phyloP scores from a whole-genome alignment of 2,797 vertebrate genomes.

The Macrochelys suwanniensis region DNA sequence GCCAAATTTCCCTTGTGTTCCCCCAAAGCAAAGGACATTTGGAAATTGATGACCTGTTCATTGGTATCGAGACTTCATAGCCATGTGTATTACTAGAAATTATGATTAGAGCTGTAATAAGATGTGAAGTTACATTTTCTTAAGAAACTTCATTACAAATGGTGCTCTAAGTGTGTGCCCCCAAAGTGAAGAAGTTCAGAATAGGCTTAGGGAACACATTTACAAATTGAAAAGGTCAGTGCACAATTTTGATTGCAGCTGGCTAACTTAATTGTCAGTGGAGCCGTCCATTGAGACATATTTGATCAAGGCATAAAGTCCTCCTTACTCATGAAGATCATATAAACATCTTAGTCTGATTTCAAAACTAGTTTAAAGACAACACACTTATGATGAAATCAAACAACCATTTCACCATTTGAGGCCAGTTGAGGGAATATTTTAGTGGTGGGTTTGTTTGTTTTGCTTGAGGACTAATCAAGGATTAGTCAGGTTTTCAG shows the following conservation, averaged over 20 bases:
- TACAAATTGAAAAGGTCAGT: not conserved
- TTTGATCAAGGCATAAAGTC: not conserved
- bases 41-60: not conserved
- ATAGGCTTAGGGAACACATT: not conserved
- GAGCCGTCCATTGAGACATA: not conserved
- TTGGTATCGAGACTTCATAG: not conserved
- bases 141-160: not conserved
- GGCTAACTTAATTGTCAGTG: not conserved
- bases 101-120: not conserved
- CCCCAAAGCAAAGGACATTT: not conserved
- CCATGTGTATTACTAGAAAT: not conserved
- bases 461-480: not conserved
- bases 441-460: not conserved
- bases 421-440: not conserved
- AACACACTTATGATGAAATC: accelerated
- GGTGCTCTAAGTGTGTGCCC: not conserved
- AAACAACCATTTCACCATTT: not conserved
- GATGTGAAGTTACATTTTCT: not conserved
- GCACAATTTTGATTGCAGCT: not conserved
- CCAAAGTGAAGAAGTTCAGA: not conserved
- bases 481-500: not conserved
- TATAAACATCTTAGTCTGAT: not conserved
- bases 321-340: not conserved
- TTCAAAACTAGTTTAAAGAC: not conserved
- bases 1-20: not conserved